Conservation (phyloP, 2,113 vertebrate species). For the Podarcis raffonei region DNA sequence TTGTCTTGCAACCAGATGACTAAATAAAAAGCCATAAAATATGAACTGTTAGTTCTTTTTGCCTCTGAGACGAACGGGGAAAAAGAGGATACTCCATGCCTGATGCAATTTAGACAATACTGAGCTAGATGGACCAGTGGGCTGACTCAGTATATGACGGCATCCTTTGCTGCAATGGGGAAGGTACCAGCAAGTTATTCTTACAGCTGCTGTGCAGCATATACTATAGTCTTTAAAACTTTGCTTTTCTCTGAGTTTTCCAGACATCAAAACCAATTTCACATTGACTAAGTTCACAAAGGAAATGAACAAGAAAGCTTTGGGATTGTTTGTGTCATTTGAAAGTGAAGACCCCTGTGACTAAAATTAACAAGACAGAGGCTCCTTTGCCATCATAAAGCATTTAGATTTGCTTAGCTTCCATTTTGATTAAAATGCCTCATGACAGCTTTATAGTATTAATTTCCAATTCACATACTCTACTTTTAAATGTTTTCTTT, state of each 20-base stretch:
- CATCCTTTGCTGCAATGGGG: no score
- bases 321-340: constrained; percentile 24
- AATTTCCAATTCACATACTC: constrained; percentile 69
- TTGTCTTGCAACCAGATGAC: no score
- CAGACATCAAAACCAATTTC: constrained; percentile 36
- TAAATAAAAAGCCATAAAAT: no score
- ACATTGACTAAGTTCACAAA: constrained; percentile 27
- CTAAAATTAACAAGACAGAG: constrained; percentile 38
- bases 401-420: constrained; percentile 55
- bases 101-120: no score
- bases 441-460: constrained; percentile 77
- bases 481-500: constrained; percentile 71
- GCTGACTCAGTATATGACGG: no score
- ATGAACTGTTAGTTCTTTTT: no score
- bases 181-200: not conserved
- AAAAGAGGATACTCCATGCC: no score
- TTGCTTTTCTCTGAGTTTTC: not conserved
- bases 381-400: constrained; percentile 32
- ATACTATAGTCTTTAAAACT: not conserved
- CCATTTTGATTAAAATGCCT: constrained; percentile 73
- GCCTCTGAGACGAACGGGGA: no score
- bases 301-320: constrained; percentile 27
- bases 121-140: no score
- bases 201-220: not conserved
- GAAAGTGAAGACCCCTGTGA: constrained; percentile 37